A percentile compares a stretch with the other conserved stretches of the same genome.
phyloP scores from a whole-genome alignment of 2,797 vertebrate species.

The Bryconaethiops microstoma region DNA sequence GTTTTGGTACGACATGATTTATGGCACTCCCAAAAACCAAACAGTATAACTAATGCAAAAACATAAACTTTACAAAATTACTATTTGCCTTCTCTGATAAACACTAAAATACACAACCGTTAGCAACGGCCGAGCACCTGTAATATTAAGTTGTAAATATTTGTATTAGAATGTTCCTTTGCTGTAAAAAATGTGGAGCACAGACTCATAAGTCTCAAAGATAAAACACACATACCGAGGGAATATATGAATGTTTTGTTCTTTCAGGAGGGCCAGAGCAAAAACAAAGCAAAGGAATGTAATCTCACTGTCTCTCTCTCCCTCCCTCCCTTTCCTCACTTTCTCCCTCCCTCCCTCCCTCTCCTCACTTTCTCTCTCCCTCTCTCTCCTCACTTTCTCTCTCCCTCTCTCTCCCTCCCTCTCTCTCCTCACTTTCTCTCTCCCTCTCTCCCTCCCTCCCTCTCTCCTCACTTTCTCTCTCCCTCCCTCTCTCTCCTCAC shows the following conservation, averaged over 20 bases:
- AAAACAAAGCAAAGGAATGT: conserved; percentile 25
- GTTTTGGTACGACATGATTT: neutral
- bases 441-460: neutral
- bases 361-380: neutral
- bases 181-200: neutral
- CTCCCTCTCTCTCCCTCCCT: neutral
- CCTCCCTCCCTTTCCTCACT: neutral
- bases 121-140: neutral
- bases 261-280: conserved; percentile 26
- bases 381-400: no score
- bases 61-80: neutral
- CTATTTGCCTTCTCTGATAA: neutral
- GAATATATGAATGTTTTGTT: conserved; percentile 14
- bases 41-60: neutral
- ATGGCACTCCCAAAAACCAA: neutral
- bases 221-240: conserved; percentile 19
- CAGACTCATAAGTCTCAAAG: neutral
- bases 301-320: conserved; percentile 25
- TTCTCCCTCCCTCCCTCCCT: conserved; percentile 8
- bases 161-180: neutral
- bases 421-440: neutral
- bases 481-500: neutral
- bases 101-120: neutral
- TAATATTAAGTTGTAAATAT: neutral
- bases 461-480: conserved; percentile 21